These are phyloP conservation scores for Papilio protenor DNA, from an alignment of 2,888 invertebrate species.

Conservation along the genomic window DNA sequence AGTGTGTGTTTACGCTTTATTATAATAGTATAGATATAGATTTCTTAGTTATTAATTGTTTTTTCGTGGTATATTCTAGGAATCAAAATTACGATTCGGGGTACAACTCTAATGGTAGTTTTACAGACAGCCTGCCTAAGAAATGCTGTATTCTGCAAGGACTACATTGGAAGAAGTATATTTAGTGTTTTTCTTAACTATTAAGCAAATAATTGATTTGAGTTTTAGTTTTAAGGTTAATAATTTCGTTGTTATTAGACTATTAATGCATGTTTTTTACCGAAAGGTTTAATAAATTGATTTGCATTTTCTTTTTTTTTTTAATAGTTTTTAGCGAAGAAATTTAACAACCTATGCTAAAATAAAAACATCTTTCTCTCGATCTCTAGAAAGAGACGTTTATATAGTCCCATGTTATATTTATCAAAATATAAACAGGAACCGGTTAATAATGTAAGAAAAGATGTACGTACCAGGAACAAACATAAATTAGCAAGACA, in stretches of 20 bases:
- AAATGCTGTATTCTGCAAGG: constrained; percentile 60
- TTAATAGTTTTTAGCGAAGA: neutral
- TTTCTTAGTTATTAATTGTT: constrained; percentile 43
- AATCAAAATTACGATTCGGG: constrained; percentile 64
- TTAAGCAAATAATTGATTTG: constrained; percentile 45
- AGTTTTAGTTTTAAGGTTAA: constrained; percentile 40
- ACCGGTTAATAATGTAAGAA: neutral
- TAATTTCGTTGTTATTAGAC: constrained; percentile 1
- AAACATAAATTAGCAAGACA: neutral
- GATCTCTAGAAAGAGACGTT: too few species aligned
- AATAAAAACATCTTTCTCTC: too few species aligned
- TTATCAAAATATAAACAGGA: neutral
- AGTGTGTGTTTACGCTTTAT: too few species aligned
- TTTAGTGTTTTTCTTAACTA: constrained; percentile 55
- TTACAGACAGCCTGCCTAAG: constrained; percentile 51
- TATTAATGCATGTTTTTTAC: neutral
- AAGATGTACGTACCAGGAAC: neutral
- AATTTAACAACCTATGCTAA: too few species aligned
- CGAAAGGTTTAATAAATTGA: neutral
- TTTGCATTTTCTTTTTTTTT: neutral
- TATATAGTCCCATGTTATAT: neutral
- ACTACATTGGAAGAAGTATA: constrained; percentile 59
- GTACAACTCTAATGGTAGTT: constrained; percentile 59
- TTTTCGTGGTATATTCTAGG: constrained; percentile 61
- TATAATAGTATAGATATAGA: too few species aligned